Conservation (phyloP, 2,113 vertebrate genomes). For the Vulpes lagopus region DNA sequence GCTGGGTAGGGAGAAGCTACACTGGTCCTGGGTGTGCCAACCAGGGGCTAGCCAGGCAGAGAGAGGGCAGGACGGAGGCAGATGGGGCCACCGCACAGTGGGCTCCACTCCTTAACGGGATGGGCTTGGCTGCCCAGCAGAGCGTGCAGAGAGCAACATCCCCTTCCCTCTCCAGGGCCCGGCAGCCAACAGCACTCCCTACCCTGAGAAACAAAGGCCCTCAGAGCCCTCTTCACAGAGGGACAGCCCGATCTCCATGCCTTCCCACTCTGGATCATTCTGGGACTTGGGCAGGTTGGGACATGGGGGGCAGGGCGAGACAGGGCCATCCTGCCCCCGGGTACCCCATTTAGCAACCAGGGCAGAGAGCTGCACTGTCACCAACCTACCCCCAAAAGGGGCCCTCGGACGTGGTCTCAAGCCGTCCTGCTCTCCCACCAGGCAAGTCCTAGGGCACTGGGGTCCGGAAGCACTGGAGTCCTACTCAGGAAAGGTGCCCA, state of each 20-base stretch:
- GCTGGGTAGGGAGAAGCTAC: background rate
- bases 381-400: background rate
- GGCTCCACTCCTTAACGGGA: background rate
- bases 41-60: background rate
- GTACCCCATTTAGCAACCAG: background rate
- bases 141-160: background rate
- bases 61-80: background rate
- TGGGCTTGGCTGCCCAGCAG: background rate
- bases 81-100: background rate
- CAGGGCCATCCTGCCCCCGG: background rate
- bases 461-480: background rate
- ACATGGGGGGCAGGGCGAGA: background rate
- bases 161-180: background rate
- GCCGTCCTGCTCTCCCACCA: background rate
- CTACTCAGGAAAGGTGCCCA: background rate
- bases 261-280: background rate
- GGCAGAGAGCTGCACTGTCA: background rate
- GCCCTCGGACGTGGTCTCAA: background rate
- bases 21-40: background rate
- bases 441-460: background rate
- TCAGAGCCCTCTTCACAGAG: background rate
- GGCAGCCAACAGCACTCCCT: background rate
- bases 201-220: conserved; percentile 68
- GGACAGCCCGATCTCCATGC: too few relatives aligned
- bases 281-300: background rate